Percentiles rank a stretch among this genome's conserved stretches.
These are phyloP conservation scores for Ditylenchus dipsaci DNA, from an alignment of 1,140 invertebrate genomes.

Conservation along the genomic window DNA sequence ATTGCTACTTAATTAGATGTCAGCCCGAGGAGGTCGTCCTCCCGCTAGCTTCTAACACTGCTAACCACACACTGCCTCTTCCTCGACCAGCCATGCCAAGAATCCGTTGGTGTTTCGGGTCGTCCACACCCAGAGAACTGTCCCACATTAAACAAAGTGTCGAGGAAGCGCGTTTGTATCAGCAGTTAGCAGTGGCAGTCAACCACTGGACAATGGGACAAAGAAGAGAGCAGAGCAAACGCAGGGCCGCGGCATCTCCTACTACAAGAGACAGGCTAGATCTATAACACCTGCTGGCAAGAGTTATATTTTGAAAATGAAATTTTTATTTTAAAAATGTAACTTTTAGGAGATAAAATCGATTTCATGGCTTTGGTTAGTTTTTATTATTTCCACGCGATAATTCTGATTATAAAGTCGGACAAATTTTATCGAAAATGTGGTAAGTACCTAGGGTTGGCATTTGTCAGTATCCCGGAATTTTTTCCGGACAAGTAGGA, in stretches of 20 bases:
- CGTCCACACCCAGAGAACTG: conserved; percentile 41
- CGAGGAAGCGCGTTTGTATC: neutral
- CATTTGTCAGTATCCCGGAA: no score
- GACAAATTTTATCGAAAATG: no score
- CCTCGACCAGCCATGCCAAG: neutral
- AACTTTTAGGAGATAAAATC: neutral
- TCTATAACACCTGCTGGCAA: neutral
- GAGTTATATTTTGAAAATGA: neutral
- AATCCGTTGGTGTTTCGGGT: conserved; percentile 35
- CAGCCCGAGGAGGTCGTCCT: neutral
- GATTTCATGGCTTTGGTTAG: neutral
- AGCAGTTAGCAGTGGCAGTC: neutral
- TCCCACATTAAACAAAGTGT: conserved; percentile 31
- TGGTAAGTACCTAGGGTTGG: no score
- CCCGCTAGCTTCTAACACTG: neutral
- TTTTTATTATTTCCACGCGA: conserved; percentile 15
- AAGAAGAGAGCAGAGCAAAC: conserved; percentile 1
- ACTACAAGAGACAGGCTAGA: conserved; percentile 22
- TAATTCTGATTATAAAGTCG: neutral
- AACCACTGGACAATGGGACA: neutral
- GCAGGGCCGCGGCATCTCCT: conserved; percentile 15
- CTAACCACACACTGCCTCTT: neutral
- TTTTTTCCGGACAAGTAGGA: no score
- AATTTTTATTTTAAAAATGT: neutral
- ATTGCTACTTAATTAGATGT: no score